A percentile compares a stretch with the other conserved stretches of the same genome.
phyloP scores from a whole-genome alignment of 2,888 invertebrate genomes.

The Zootermopsis nevadensis region DNA sequence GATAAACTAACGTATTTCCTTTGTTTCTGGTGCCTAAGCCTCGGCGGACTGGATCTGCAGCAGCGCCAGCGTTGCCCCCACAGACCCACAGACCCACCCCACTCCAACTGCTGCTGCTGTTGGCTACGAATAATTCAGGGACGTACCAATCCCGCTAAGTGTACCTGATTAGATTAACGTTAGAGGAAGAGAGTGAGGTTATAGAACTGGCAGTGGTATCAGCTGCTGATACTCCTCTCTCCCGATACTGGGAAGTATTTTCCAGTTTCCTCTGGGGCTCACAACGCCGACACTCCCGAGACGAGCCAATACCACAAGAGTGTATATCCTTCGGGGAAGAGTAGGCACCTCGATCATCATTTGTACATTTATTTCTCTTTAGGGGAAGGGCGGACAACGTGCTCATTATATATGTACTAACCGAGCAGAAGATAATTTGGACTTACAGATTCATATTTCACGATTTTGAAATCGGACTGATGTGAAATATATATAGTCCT shows the following conservation, averaged over 20 bases:
- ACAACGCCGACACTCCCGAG: not conserved
- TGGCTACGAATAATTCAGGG: conserved; percentile 49
- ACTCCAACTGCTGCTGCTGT: not conserved
- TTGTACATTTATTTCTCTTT: not conserved
- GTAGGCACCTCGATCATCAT: not conserved
- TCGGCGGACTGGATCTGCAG: not conserved
- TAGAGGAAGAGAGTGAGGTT: not conserved
- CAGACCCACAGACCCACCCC: not conserved
- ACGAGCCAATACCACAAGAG: not conserved
- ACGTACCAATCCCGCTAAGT: conserved; percentile 53
- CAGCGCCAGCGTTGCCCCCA: not conserved
- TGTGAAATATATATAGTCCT: no score
- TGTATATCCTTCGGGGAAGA: not conserved
- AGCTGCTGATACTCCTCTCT: conserved; percentile 10
- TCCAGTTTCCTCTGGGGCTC: conserved; percentile 4
- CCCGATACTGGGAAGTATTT: conserved; percentile 12
- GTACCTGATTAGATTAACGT: conserved; percentile 52
- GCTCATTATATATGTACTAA: no score
- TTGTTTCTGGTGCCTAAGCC: not conserved
- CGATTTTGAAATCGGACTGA: no score
- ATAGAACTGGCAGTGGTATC: conserved; percentile 3
- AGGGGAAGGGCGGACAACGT: no score
- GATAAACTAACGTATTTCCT: not conserved
- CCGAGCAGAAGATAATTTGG: no score
- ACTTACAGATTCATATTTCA: no score